Percentiles rank a stretch among this genome's conserved stretches.
phyloP scores from a whole-genome alignment of 2,797 vertebrate genomes.

The Anolis apletophallus region DNA sequence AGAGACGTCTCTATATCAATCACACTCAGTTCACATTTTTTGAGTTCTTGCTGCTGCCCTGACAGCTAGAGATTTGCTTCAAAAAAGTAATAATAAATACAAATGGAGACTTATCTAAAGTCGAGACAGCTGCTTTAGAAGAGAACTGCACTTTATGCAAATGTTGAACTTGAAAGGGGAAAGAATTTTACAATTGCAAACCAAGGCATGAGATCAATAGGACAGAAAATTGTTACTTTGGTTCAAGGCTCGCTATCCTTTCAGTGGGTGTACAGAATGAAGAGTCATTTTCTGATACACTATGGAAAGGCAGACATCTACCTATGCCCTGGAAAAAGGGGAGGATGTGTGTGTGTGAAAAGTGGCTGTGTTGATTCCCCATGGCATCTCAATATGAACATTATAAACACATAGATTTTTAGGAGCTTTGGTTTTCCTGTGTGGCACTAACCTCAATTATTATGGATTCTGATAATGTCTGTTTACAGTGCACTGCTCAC shows the following conservation, averaged over 20 bases:
- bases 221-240: neutral
- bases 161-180: constrained; percentile 25
- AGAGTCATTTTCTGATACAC: neutral
- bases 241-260: neutral
- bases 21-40: constrained; percentile 31
- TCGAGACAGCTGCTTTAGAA: constrained; percentile 9
- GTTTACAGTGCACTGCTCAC: neutral
- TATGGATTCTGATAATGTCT: constrained; percentile 18
- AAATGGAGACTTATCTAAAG: constrained; percentile 9
- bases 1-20: constrained; percentile 34
- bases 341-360: neutral
- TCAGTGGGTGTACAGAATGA: constrained; percentile 7
- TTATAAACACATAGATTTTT: constrained; percentile 29
- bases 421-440: neutral
- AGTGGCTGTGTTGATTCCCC: neutral
- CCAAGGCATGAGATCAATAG: constrained; percentile 5
- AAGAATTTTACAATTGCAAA: constrained; percentile 30
- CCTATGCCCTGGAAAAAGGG: neutral
- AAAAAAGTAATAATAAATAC: constrained; percentile 6
- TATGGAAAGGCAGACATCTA: neutral
- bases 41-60: constrained; percentile 20
- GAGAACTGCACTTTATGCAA: constrained; percentile 23
- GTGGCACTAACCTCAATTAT: constrained; percentile 14
- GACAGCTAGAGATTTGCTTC: constrained; percentile 35
- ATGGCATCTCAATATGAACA: neutral